A percentile compares a stretch with the other conserved stretches of the same genome.
Evolutionary conservation across 1,140 invertebrate species (phyloP).

Genomic region (Drosophila pallidifrons): DNA sequence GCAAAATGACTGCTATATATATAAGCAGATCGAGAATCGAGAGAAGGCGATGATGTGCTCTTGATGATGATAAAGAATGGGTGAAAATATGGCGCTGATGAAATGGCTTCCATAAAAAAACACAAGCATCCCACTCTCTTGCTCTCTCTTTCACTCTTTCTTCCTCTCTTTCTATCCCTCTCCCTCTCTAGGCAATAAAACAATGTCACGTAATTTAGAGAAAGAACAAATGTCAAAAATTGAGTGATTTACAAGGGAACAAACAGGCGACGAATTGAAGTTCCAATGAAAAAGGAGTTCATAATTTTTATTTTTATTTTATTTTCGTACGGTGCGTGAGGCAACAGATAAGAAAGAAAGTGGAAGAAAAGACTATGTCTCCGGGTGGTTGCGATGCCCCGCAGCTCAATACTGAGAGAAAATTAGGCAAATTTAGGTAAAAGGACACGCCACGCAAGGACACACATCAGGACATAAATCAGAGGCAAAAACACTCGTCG

Average conservation of each 20-base stretch:
- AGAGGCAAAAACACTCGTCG: conserved; percentile 32
- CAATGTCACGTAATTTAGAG: conserved; percentile 84
- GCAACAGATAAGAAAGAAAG: conserved; percentile 61
- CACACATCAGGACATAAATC: conserved; percentile 65
- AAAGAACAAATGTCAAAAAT: conserved; percentile 76
- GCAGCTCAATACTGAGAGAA: conserved; percentile 19
- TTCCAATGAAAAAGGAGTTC: conserved; percentile 76
- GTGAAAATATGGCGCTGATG: conserved; percentile 51
- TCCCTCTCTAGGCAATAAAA: conserved; percentile 61
- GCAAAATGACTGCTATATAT: conserved; percentile 4
- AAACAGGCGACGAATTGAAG: conserved; percentile 22
- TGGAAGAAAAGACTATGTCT: conserved; percentile 27
- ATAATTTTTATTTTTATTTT: conserved; percentile 64
- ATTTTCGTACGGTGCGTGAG: conserved; percentile 36
- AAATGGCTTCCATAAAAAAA: conserved; percentile 67
- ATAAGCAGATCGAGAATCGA: conserved; percentile 7
- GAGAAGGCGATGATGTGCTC: conserved; percentile 14
- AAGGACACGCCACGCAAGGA: conserved; percentile 56
- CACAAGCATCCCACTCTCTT: conserved; percentile 24
- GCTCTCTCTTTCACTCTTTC: neutral
- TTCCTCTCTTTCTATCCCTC: conserved; percentile 7
- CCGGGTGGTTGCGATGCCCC: conserved; percentile 18
- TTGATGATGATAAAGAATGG: conserved; percentile 31
- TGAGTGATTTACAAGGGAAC: conserved; percentile 81
- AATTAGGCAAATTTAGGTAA: conserved; percentile 72